These are phyloP conservation scores for Chloromyia formosa DNA, from an alignment of 2,888 invertebrate species.

Conservation along the genomic window DNA sequence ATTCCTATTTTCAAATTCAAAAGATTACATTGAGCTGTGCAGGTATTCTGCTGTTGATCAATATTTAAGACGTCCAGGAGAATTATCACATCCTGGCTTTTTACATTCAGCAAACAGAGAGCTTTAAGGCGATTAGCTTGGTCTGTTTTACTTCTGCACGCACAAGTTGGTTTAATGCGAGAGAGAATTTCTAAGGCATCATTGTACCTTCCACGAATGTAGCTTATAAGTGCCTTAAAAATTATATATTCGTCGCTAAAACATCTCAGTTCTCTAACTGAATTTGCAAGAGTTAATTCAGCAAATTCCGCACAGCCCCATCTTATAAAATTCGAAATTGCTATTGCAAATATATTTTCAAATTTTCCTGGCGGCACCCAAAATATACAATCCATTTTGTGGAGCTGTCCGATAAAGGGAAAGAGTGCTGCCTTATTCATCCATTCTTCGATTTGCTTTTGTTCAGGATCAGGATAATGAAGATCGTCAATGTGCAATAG, in stretches of 20 bases:
- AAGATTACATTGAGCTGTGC: conserved; percentile 12
- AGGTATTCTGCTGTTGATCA: neutral
- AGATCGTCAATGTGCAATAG: neutral
- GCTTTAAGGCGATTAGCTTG: conserved; percentile 29
- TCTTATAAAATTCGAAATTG: conserved; percentile 35
- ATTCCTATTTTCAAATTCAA: conserved; percentile 40
- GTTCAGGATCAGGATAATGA: neutral
- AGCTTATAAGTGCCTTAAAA: conserved; percentile 44
- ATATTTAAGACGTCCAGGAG: neutral
- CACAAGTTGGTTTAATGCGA: conserved; percentile 11
- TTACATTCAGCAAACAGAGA: conserved; percentile 39
- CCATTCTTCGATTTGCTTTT: neutral
- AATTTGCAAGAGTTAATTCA: conserved; percentile 35
- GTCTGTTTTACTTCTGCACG: neutral
- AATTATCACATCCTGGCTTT: conserved; percentile 25
- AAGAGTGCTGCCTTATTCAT: neutral
- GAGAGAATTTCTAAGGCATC: conserved; percentile 29
- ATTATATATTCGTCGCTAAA: conserved; percentile 37
- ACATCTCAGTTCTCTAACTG: conserved; percentile 21
- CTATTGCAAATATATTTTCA: conserved; percentile 10
- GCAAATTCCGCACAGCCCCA: conserved; percentile 46
- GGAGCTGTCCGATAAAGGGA: conserved; percentile 31
- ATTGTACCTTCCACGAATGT: conserved; percentile 34
- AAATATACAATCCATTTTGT: conserved; percentile 25
- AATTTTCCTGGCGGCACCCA: conserved; percentile 22